Base-by-base conservation (phyloP, 2,113 vertebrate species). In the Leucosticte australis region DNA sequence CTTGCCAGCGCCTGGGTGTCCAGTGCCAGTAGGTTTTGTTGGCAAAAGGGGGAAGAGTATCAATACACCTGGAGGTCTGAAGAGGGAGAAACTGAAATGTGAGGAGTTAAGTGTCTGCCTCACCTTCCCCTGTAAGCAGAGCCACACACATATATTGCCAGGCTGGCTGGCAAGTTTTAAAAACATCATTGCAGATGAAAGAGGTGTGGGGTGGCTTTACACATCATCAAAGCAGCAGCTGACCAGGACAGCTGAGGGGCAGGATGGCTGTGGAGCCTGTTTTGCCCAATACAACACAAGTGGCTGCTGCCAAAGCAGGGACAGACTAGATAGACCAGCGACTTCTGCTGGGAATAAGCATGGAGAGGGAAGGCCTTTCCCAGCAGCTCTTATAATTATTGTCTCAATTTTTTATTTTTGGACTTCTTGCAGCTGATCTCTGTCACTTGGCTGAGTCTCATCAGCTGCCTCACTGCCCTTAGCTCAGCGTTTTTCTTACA, bases 361-460 rank as follows among this genome's bases (percentile, higher is more conserved):
- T 0, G 3, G 10, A 30, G 30, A 59, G 47, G 56, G 24, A 63
- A 78, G 50, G 74, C 56, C 39, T 59, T 78, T 84, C 77, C 39
- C 35, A 68, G 60, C 74, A 91, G 69, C 49, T 89, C 35, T 42
- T 74, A 18, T 20, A 49, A 86, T 69, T 55, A 26, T 35, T 3
- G 7, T 16, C 17, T 39, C 53, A 12, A 9, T 49, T 53, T 86
- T 89, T 77, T 63, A 78, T 87, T 68, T 87, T 79, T 4, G 4
- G 71, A 52, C 33, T 81, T 77, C 64, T 82, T 76, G 70, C 49
- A 91, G 65, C 81, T 89, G 77, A 91, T 81, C 42, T 82, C 46
- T 74, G 28, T 42, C 63, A 53, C 60, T 90, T 90, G 80, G 78
- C 62, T 56, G 39, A 91, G 31, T 70, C 44, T 79, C 37, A 75